These are phyloP conservation scores for Panorpa germanica DNA, from an alignment of 2,888 invertebrate species.

Conservation along the genomic window DNA sequence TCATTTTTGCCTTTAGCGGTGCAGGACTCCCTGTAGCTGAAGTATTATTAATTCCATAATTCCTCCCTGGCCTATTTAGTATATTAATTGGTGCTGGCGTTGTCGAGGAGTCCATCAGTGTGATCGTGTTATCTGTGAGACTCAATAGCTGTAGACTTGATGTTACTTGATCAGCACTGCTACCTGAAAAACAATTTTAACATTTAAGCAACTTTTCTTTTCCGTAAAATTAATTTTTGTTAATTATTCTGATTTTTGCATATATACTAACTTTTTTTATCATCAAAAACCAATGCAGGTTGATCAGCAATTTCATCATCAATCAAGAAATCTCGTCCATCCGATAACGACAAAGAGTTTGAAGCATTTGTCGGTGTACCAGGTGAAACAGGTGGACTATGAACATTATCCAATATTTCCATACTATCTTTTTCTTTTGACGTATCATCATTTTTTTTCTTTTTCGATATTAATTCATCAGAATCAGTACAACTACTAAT, in stretches of 20 bases:
- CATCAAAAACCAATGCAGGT: slow-evolving; percentile 62
- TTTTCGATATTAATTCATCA: slow-evolving; percentile 17
- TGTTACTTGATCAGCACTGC: slow-evolving; percentile 20
- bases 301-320: slow-evolving; percentile 88
- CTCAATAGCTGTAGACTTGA: slow-evolving; percentile 26
- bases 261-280: slow-evolving; percentile 22
- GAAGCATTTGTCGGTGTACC: slow-evolving; percentile 66
- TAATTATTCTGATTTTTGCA: slow-evolving; percentile 1
- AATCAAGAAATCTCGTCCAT: slow-evolving; percentile 61
- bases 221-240: slow-evolving; percentile 7
- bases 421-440: slow-evolving; percentile 24
- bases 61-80: slow-evolving; percentile 5
- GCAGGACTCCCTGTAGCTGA: slow-evolving; percentile 19
- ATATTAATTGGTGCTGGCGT: slow-evolving; percentile 1
- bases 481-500: slow-evolving; percentile 23
- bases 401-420: slow-evolving; percentile 22
- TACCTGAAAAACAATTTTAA: slow-evolving; percentile 19
- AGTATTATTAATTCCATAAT: slow-evolving; percentile 13
- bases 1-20: slow-evolving; percentile 20
- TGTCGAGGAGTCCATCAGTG: slow-evolving; percentile 23
- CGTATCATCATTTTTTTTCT: slow-evolving; percentile 20
- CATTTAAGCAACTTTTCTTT: slow-evolving; percentile 10
- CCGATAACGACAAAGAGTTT: slow-evolving; percentile 62
- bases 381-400: slow-evolving; percentile 36
- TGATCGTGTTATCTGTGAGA: slow-evolving; percentile 23